Percentiles rank a stretch among this genome's conserved stretches.
Conservation (phyloP, 1,140 invertebrate genomes). For the Cydia fagiglandana region DNA sequence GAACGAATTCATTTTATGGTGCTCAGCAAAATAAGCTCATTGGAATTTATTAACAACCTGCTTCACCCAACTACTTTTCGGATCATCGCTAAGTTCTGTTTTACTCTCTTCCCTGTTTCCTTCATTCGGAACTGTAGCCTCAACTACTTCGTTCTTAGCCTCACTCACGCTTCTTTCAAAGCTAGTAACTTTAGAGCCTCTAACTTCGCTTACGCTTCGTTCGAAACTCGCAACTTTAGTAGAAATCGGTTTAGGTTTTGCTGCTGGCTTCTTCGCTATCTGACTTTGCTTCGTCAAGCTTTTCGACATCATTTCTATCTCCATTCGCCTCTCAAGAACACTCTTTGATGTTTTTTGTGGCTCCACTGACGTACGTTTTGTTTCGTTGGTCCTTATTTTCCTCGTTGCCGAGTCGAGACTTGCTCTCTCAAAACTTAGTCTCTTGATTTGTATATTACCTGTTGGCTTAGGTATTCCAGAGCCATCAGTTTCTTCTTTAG, state of each 20-base stretch:
- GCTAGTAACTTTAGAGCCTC: slow-evolving; percentile 53
- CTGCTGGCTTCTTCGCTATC: slow-evolving; percentile 49
- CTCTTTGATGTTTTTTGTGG: slow-evolving; percentile 68
- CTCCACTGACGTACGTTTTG: slow-evolving; percentile 40
- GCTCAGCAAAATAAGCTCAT: slow-evolving; percentile 50
- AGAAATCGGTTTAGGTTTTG: slow-evolving; percentile 64
- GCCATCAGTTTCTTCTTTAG: slow-evolving; percentile 37
- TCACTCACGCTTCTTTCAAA: slow-evolving; percentile 65
- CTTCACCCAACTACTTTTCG: slow-evolving; percentile 76
- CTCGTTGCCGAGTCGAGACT: slow-evolving; percentile 74
- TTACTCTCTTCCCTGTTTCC: slow-evolving; percentile 47
- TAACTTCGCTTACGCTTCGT: slow-evolving; percentile 55
- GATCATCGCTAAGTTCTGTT: slow-evolving; percentile 46
- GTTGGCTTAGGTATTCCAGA: slow-evolving; percentile 43
- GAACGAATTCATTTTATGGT: too few species aligned
- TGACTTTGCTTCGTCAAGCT: slow-evolving; percentile 45
- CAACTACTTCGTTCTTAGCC: slow-evolving; percentile 45
- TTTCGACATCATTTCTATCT: slow-evolving; percentile 72
- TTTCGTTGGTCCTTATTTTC: slow-evolving; percentile 52
- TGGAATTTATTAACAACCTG: slow-evolving; percentile 79
- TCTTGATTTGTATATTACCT: slow-evolving; percentile 71
- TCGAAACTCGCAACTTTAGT: slow-evolving; percentile 68
- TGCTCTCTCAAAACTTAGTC: slow-evolving; percentile 73
- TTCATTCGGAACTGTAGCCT: slow-evolving; percentile 50
- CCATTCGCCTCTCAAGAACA: slow-evolving; percentile 73